These are phyloP conservation scores for Papilio demoleus DNA, from an alignment of 2,888 invertebrate genomes.

Conservation along the genomic window DNA sequence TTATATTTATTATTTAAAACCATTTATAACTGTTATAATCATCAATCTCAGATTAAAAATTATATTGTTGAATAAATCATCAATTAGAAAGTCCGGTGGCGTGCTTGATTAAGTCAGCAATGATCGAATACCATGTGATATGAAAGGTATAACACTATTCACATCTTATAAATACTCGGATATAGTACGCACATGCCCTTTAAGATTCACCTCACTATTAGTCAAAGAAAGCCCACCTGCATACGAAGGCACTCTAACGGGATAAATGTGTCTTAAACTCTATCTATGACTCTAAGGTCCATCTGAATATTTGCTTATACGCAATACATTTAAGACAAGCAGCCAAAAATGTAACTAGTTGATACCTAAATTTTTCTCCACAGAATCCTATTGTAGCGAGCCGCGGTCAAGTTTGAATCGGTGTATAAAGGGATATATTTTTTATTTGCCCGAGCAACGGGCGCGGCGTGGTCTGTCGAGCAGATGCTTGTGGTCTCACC, in stretches of 20 bases:
- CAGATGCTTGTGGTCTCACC: conserved; percentile 76
- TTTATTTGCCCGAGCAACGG: conserved; percentile 14
- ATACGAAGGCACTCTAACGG: too few species aligned
- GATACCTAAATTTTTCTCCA: too few species aligned
- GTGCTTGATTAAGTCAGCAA: conserved; percentile 34
- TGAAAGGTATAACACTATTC: conserved; percentile 2
- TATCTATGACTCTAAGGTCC: too few species aligned
- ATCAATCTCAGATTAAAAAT: conserved; percentile 20
- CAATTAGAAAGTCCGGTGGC: conserved; percentile 22
- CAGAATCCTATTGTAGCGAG: not conserved
- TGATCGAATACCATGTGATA: conserved; percentile 36
- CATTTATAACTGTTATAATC: not conserved
- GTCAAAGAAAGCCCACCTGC: too few species aligned
- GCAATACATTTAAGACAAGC: too few species aligned
- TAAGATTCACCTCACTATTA: not conserved
- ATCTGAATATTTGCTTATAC: too few species aligned
- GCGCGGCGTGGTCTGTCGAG: conserved; percentile 44
- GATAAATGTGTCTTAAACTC: too few species aligned
- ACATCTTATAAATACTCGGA: not conserved
- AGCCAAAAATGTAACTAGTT: too few species aligned
- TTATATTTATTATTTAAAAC: not conserved
- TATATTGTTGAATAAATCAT: conserved; percentile 16
- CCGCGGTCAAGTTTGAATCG: not conserved
- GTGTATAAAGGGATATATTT: conserved; percentile 8
- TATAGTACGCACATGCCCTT: too few species aligned